A percentile compares a stretch with the other conserved stretches of the same genome.
Evolutionary conservation across 2,797 vertebrate species (phyloP).

Genomic region (Hephaestus fuliginosus): DNA sequence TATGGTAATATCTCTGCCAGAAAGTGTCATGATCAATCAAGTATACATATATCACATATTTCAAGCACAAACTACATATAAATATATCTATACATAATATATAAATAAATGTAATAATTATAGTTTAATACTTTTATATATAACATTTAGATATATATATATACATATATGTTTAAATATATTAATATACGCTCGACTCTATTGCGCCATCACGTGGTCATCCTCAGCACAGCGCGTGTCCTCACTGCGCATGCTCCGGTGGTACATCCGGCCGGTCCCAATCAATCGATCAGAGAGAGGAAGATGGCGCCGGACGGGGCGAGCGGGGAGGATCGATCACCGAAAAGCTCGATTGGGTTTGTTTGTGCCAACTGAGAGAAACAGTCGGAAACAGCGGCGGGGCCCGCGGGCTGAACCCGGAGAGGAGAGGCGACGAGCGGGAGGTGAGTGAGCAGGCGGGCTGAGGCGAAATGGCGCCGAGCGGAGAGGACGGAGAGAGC

Average conservation of each 20-base stretch:
- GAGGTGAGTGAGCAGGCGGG: slow-evolving; percentile 14
- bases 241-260: slow-evolving; percentile 66
- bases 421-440: neutral
- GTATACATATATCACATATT: too few relatives aligned
- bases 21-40: too few relatives aligned
- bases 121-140: too few relatives aligned
- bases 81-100: too few relatives aligned
- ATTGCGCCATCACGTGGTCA: slow-evolving; percentile 58
- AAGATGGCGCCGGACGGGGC: slow-evolving; percentile 86
- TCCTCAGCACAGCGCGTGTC: neutral
- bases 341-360: slow-evolving; percentile 88
- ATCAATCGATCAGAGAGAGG: slow-evolving; percentile 91
- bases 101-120: too few relatives aligned
- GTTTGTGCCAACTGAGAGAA: slow-evolving; percentile 49
- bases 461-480: slow-evolving; percentile 36
- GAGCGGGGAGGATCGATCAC: slow-evolving; percentile 85
- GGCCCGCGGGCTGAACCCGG: neutral
- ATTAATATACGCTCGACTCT: too few relatives aligned
- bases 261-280: slow-evolving; percentile 79
- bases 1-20: too few relatives aligned
- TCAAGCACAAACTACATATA: too few relatives aligned
- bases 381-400: slow-evolving; percentile 5
- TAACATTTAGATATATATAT: too few relatives aligned
- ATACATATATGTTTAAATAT: too few relatives aligned
- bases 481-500: slow-evolving; percentile 5